Evolutionary conservation across 1,140 invertebrate genomes (phyloP), one percentile per base, ranked within the genome.

Genomic region (Scaptomyza graminum): DNA sequence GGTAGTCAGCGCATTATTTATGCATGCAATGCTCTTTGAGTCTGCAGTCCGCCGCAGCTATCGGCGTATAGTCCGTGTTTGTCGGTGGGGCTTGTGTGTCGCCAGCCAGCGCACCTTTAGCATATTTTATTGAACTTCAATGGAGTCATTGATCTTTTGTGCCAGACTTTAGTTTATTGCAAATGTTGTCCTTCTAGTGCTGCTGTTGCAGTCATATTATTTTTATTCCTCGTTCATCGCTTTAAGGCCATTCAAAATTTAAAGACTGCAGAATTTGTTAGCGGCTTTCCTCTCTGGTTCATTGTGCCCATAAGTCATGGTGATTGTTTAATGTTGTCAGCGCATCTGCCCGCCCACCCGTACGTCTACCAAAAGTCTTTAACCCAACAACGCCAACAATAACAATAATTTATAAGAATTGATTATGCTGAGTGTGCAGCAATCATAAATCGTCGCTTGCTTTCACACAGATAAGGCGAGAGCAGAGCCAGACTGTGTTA

Each of bases 341-440:
- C 75, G 65, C 72, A 79, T 74, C 77, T 85, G 74, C 66, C 76
- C 61, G 52, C 73, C 50, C 54, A 34, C 50, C 25, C 31, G 13
- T 34, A 11, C 28, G 34, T 18, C 34, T 44, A 41, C 37, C 37
- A 12, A 41, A 41, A 34, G 31, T 34, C 31, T 34, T 34, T 9
- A 9, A 61, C 63, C 47, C 74, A 70, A 56, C 77, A 31, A 31
- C 77, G 72, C 83, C 79, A 72, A 70, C 76, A 79, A 87, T 87
- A 87, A 76, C 82, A 87, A 88, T 87, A 87, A 87, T 83, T 87
- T 87, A 87, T 87, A 82, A 83, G 79, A 87, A 87, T 87, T 87
- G 82, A 87, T 87, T 87, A 83, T 78, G 82, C 82, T 88, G 82
- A 88, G 75, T 88, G 75, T 85, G 81, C 81, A 77, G 81, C 81